Conservation (phyloP, 2,113 vertebrate genomes). For the Anas platyrhynchos region DNA sequence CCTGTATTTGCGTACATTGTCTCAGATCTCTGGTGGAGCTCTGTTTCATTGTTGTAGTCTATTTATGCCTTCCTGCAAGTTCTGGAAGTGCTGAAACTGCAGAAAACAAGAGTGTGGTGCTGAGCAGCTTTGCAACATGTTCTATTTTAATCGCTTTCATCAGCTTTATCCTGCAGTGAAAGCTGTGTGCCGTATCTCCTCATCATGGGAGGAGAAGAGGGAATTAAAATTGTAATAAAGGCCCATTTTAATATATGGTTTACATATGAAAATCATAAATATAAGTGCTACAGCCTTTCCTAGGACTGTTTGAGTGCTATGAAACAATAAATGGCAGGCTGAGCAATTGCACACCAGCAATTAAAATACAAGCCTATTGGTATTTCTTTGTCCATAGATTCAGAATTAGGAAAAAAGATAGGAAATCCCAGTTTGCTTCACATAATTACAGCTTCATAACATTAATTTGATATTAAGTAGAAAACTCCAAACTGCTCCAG, state of each 20-base stretch:
- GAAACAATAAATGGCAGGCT: neutral
- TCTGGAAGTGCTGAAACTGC: conserved; percentile 68
- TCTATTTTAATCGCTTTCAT: conserved; percentile 51
- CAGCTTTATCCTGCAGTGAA: conserved; percentile 40
- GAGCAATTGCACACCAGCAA: neutral
- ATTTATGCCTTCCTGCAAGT: conserved; percentile 68
- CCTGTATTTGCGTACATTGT: conserved; percentile 53
- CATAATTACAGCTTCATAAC: neutral
- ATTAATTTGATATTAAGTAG: neutral
- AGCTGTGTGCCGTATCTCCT: neutral
- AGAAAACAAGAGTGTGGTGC: conserved; percentile 56
- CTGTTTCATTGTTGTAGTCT: conserved; percentile 69
- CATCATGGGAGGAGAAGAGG: neutral
- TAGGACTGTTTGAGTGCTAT: neutral
- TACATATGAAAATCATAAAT: conserved; percentile 9
- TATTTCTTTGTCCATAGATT: neutral
- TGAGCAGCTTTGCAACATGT: conserved; percentile 51
- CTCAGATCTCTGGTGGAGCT: conserved; percentile 68
- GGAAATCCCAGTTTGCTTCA: neutral
- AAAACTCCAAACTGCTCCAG: neutral
- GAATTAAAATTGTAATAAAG: conserved; percentile 19
- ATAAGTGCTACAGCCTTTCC: neutral
- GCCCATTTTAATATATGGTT: neutral
- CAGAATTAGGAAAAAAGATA: neutral
- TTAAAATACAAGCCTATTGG: neutral